Base-by-base conservation (phyloP, 1,140 invertebrate genomes). In the Ectropis grisescens region DNA sequence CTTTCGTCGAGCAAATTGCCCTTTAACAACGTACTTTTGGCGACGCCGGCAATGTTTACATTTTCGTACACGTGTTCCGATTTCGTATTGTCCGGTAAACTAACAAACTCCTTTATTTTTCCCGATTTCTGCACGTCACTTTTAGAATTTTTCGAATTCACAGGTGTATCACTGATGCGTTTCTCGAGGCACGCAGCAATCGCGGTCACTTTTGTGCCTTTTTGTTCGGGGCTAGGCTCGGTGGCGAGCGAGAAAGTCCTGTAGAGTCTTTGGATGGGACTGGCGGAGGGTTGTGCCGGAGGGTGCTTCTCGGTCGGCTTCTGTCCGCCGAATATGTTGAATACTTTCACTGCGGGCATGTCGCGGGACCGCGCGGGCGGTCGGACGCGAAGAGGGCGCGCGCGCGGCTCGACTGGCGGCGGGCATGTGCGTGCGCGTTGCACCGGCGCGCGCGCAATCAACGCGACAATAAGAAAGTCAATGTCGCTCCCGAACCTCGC, bases 281-380 rank as follows among this genome's bases (percentile, higher is more conserved):
- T 43, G 30, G 58, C 35, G 45, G 71, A 49, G 54, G 57, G 33
- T 43, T 62, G 26, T 15, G 48, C 23, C 25, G 60, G 35, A 33
- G 51, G 46, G 33, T 68, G 67, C 38, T 71, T 76, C 52, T 80
- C 75, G 66, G 70, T 46, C 53, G 72, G 61, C 68, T 78, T 80
- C 69, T 81, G 72, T 45, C 65, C 69, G 60, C 76, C 76, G 58
- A 78, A 78, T 78, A 78, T 70, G 48, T 64, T 69, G 46, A 76
- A 76, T 49, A 80, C 78, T 80, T 76, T 82, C 71, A 79, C 75
- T 76, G 75, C 74, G 69, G 81, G 81, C 79, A 83, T 83, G 43
- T 62, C 72, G 70, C 70, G 68, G 59, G 56, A 68, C 70, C 59
- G 67, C 16, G 58, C 52, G 52, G 41, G 56, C 66, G 66, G 58